Evolutionary conservation across 1,140 invertebrate genomes (phyloP), one percentile per base, ranked within the genome.

Genomic region (Coboldia fuscipes): DNA sequence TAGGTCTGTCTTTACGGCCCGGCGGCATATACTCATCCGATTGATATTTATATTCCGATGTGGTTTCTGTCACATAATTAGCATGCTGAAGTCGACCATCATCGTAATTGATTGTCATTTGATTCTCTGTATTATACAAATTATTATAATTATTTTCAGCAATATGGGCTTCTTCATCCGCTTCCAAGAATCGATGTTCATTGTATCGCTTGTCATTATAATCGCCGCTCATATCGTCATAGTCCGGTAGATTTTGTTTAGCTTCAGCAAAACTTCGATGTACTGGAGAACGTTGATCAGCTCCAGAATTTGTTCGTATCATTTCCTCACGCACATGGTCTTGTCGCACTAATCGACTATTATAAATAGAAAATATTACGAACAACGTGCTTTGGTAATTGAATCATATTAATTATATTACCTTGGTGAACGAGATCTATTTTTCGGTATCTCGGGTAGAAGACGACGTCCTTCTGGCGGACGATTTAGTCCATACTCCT

Each of bases 401-500:
- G 6, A 12, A 23, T 30, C 13, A 30, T 14, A 30, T 4, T n/a
- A 4, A 27, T 3, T 4, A 4, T 19, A 21, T 5, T 26, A 34
- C 33, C 33, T 26, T 23, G 34, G 26, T 19, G 34, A 36, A 20
- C 32, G 32, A 23, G 16, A 30, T 18, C 24, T 30, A 26, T 30
- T 17, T 27, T 23, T 21, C 5, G 52, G 52, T 28, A 55, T 54
- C 37, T 55, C 52, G 1, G 52, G 52, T 29, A 55, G 30, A 5
- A 55, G 24, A 2, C 52, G 36, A 0, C 52, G 42, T 32, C 37
- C 51, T 39, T 55, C 52, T 0, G 39, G 30, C 24, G 29, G 20
- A 22, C 54, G 49, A 10, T 41, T 45, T 17, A 50, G 48, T 4
- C 50, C 50, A 32, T 55, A 55, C 35, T 55, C 52, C 35, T 55